Conservation (phyloP, 2,888 invertebrate species). For the Orthonevra nobilis region DNA sequence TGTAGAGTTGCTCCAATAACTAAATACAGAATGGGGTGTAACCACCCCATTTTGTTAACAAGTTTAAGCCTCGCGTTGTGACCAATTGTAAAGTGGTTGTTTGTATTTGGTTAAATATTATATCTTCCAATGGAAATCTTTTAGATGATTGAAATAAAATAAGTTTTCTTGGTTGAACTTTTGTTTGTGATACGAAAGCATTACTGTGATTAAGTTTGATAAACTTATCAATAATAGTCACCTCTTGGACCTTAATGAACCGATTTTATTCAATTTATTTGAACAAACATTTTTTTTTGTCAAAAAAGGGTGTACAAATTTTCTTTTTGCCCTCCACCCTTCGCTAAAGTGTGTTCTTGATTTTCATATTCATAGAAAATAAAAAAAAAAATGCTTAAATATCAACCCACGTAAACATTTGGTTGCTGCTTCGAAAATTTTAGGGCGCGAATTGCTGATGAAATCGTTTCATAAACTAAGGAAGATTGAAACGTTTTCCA, state of each 20-base stretch:
- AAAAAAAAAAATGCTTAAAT: slow-evolving; percentile 30
- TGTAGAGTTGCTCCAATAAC: slow-evolving; percentile 58
- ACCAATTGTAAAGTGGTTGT: slow-evolving; percentile 10
- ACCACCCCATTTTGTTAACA: slow-evolving; percentile 74
- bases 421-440: slow-evolving; percentile 30
- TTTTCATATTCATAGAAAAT: slow-evolving; percentile 61
- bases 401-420: slow-evolving; percentile 22
- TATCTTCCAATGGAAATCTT: slow-evolving; percentile 1
- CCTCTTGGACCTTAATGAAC: slow-evolving; percentile 16
- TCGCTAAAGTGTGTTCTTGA: slow-evolving; percentile 50
- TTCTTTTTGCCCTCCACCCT: slow-evolving; percentile 35
- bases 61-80: slow-evolving; percentile 45
- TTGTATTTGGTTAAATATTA: slow-evolving; percentile 6
- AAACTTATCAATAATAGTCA: neutral
- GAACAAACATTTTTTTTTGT: neutral
- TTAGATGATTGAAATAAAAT: slow-evolving; percentile 3
- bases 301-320: slow-evolving; percentile 1
- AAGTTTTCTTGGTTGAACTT: neutral
- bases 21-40: slow-evolving; percentile 73
- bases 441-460: slow-evolving; percentile 26
- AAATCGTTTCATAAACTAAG: slow-evolving; percentile 41
- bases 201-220: slow-evolving; percentile 40
- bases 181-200: too few relatives aligned
- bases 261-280: neutral
- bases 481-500: slow-evolving; percentile 24